Percentiles rank a stretch among this genome's conserved stretches.
These are phyloP conservation scores for Mobula birostris DNA, from an alignment of 2,113 vertebrate genomes.

Conservation along the genomic window DNA sequence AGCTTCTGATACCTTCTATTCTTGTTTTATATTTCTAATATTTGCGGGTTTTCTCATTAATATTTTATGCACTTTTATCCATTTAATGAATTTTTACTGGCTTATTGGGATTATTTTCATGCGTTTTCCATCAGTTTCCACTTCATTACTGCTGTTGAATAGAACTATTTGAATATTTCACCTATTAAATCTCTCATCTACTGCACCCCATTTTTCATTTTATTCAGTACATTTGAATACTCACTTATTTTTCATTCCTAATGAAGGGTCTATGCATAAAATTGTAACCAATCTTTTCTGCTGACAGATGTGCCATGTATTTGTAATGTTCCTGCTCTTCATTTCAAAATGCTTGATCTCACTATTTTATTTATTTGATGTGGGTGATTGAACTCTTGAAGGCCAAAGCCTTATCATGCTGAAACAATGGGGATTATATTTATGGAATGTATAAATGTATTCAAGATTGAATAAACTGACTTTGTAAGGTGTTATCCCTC, in stretches of 20 bases:
- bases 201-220: conserved; percentile 8
- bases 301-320: neutral
- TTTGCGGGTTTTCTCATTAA: neutral
- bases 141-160: conserved; percentile 5
- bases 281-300: neutral
- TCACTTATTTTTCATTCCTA: neutral
- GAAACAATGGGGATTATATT: no score
- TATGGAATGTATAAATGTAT: no score
- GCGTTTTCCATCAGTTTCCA: neutral
- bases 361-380: neutral
- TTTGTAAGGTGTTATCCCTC: no score
- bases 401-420: no score
- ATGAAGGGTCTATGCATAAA: conserved; percentile 16
- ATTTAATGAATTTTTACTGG: neutral
- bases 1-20: neutral
- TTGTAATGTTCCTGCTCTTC: neutral
- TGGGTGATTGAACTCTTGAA: neutral
- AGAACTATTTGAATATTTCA: conserved; percentile 28
- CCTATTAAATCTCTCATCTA: neutral
- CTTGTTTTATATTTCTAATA: neutral
- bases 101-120: neutral
- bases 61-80: neutral
- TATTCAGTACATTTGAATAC: neutral
- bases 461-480: no score
- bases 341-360: neutral